phyloP scores from a whole-genome alignment of 2,797 vertebrate species.

The Pteronotus mesoamericanus region DNA sequence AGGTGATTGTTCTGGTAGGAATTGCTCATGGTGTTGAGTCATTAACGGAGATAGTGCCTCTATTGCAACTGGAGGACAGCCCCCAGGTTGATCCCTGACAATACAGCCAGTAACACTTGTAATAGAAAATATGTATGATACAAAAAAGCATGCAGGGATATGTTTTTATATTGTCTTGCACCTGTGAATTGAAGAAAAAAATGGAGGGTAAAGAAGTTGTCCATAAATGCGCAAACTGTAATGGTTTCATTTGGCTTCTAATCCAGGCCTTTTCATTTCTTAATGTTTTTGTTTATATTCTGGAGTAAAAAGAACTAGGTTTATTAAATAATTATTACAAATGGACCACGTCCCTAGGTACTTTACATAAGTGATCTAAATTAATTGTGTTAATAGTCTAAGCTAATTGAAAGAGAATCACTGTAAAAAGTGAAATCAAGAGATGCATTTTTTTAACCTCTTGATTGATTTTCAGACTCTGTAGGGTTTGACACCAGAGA shows the following conservation, averaged over 20 bases:
- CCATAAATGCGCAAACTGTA: background rate
- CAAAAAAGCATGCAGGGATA: background rate
- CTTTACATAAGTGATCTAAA: background rate
- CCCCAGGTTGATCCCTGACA: background rate
- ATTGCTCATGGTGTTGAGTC: background rate
- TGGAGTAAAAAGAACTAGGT: background rate
- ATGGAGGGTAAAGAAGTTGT: slow-evolving; percentile 2
- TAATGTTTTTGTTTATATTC: slow-evolving; percentile 19
- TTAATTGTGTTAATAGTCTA: slow-evolving; percentile 6
- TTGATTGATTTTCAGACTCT: background rate
- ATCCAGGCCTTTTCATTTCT: background rate
- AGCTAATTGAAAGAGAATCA: slow-evolving; percentile 30
- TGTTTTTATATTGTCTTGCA: background rate
- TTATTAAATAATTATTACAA: slow-evolving; percentile 1
- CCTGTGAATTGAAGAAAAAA: background rate
- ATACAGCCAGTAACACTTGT: background rate
- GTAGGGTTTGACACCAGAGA: background rate
- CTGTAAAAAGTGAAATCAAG: background rate
- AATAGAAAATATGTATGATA: background rate
- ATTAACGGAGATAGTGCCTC: background rate
- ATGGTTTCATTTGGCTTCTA: slow-evolving; percentile 1
- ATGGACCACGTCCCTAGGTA: background rate
- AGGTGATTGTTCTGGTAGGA: background rate
- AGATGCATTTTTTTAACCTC: background rate
- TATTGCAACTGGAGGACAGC: background rate